phyloP scores from a whole-genome alignment of 2,113 vertebrate species.

The Plecturocebus donacophilus region DNA sequence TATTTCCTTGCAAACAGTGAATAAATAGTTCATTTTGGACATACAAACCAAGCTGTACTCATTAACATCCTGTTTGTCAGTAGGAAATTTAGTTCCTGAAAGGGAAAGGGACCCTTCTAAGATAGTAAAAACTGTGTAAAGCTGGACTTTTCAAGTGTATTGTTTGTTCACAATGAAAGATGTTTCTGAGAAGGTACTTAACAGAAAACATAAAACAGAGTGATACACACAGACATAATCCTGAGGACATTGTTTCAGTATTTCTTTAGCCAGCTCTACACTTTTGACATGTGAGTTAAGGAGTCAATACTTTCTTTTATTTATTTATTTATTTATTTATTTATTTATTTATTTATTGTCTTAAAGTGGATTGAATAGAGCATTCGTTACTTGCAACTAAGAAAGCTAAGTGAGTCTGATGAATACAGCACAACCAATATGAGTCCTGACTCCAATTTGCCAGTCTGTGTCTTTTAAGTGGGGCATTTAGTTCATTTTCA shows the following conservation, averaged over 20 bases:
- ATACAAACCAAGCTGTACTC: no score
- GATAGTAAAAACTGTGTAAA: background rate
- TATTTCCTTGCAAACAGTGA: background rate
- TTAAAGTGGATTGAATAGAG: background rate
- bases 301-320: background rate
- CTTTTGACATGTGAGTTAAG: background rate
- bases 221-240: background rate
- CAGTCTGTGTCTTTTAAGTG: no score
- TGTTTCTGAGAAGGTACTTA: conserved; percentile 13
- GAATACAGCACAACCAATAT: no score
- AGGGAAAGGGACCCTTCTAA: background rate
- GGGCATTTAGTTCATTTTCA: no score
- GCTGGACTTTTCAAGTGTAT: background rate
- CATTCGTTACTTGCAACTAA: background rate
- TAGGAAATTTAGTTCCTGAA: background rate
- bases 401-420: no score
- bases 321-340: no score
- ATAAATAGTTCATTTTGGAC: background rate
- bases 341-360: background rate
- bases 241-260: background rate
- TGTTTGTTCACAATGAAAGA: background rate
- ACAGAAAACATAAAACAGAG: background rate
- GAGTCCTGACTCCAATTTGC: no score
- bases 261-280: background rate
- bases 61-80: background rate